Evolutionary conservation across 1,140 invertebrate genomes (phyloP).

Genomic region (Bradysia coprophila): DNA sequence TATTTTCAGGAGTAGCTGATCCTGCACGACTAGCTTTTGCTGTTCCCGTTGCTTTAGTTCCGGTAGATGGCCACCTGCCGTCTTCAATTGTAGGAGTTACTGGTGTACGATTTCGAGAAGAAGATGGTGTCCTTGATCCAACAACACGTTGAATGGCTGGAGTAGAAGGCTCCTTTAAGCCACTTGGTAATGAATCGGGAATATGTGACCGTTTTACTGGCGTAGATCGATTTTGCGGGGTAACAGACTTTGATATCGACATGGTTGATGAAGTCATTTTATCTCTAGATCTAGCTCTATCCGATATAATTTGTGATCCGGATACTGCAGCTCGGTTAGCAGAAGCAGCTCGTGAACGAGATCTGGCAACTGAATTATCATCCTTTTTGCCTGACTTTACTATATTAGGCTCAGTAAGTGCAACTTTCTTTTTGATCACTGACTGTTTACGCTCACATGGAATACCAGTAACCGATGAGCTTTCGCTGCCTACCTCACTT

Average conservation of each 20-base stretch:
- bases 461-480: slow-evolving; percentile 40
- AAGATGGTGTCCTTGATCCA: slow-evolving; percentile 33
- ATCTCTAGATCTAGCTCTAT: slow-evolving; percentile 32
- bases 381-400: slow-evolving; percentile 7
- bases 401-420: slow-evolving; percentile 14
- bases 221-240: slow-evolving; percentile 27
- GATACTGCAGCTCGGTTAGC: slow-evolving; percentile 18
- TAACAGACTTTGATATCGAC: slow-evolving; percentile 12
- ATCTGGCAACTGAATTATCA: slow-evolving; percentile 18
- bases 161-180: slow-evolving; percentile 20
- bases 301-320: slow-evolving; percentile 21
- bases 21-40: slow-evolving; percentile 8
- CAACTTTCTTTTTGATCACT: slow-evolving; percentile 19
- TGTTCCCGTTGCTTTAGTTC: slow-evolving; percentile 6
- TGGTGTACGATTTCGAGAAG: slow-evolving; percentile 34
- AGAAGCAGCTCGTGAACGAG: slow-evolving; percentile 13
- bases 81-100: slow-evolving; percentile 43
- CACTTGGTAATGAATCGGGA: slow-evolving; percentile 22
- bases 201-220: slow-evolving; percentile 31
- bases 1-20: slow-evolving; percentile 17
- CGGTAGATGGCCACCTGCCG: slow-evolving; percentile 37
- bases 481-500: slow-evolving; percentile 54
- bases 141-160: slow-evolving; percentile 29
- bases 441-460: slow-evolving; percentile 11
- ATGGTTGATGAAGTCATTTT: slow-evolving; percentile 24